Evolutionary conservation across 2,797 vertebrate genomes (phyloP).

Genomic region (Benthosema pterotum): DNA sequence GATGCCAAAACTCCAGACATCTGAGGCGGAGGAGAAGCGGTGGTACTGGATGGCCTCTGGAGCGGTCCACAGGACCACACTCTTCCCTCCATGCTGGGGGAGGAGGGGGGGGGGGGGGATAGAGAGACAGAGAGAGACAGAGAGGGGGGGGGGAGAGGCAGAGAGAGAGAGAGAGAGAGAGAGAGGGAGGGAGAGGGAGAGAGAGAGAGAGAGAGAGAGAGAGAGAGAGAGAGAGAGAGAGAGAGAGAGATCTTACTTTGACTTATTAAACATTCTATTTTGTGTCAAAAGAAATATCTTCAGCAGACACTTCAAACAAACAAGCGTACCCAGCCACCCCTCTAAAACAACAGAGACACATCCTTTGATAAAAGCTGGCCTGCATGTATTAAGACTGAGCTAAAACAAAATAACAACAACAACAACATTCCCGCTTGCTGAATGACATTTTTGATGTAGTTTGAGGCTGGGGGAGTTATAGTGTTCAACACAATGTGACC

Average conservation of each 20-base stretch:
- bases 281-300: slow-evolving; percentile 48
- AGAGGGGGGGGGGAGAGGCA: not conserved
- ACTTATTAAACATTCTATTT: slow-evolving; percentile 30
- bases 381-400: slow-evolving; percentile 15
- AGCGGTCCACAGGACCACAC: slow-evolving; percentile 91
- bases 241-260: slow-evolving; percentile 33
- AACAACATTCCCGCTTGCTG: not conserved
- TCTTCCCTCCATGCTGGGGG: slow-evolving; percentile 86
- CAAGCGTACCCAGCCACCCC: slow-evolving; percentile 14
- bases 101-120: not conserved
- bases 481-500: not conserved
- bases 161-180: not conserved
- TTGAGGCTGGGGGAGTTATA: not conserved
- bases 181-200: slow-evolving; percentile 2
- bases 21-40: slow-evolving; percentile 92
- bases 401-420: no score
- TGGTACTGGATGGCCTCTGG: slow-evolving; percentile 93
- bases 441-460: not conserved
- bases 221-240: no score
- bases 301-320: slow-evolving; percentile 32
- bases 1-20: slow-evolving; percentile 95
- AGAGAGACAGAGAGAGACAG: not conserved
- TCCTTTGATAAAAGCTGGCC: slow-evolving; percentile 27
- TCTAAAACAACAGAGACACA: not conserved
- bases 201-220: no score